Evolutionary conservation across 37 sponge, comb jelly and placozoan genomes (phyloP), one percentile per base, ranked within the genome.

Genomic region (Theonella swinhoei): DNA sequence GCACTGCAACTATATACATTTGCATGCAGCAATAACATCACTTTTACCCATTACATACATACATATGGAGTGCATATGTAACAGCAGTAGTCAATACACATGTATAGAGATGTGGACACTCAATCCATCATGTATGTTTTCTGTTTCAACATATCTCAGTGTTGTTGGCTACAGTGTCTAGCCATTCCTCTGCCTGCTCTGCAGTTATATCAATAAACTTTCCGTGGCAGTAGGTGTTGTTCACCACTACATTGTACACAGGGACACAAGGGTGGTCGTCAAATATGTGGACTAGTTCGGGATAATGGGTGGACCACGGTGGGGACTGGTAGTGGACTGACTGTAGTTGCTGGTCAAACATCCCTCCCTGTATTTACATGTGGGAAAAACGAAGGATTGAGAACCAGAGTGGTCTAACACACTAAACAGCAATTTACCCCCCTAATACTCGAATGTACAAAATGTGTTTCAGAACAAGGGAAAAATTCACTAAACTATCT

Each of bases 291-390:
- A 85, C 79, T 9, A 85, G 79, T 40, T 79, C 36, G 23, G 86
- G 86, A 71, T 70, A 85, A 42, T 67, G 72, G 29, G 31, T 3
- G n/a, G 86, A 85, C 86, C 86, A 85, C 19, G 86, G 86, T 1
- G 86, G 86, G 23, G 82, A 26, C 70, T 78, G 70, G 86, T 85
- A 85, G 65, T 85, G 26, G 14, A 85, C 86, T 2, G 75, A 62
- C 39, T 78, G n/a, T 34, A 85, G 26, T 25, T 85, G 79, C 43
- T 78, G 72, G 9, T 31, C 33, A 67, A 85, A 85, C 61, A 29
- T 40, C 1, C 86, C 86, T 65, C 71, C 72, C 86, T 85, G 68
- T 78, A 30, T 3, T n/a, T 9, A 17, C 22, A 42, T n/a, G 3
- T 24, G 3, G 5, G 5, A 4, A n/a, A 31, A n/a, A 8, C 26